Evolutionary conservation across 2,797 vertebrate genomes (phyloP).

Genomic region (Notolabrus celidotus): DNA sequence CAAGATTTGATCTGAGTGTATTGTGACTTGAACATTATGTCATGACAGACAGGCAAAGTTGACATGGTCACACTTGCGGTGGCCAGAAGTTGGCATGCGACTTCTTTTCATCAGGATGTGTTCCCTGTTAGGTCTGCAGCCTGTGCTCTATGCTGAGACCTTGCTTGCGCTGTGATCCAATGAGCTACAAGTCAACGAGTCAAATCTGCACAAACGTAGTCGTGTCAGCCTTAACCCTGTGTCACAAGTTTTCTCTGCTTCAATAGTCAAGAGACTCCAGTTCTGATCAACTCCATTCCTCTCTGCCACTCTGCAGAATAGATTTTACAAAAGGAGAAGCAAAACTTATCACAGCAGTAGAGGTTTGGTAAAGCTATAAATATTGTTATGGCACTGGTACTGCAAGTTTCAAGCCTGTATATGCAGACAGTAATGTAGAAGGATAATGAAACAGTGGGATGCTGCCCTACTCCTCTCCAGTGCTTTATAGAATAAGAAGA

Average conservation of each 20-base stretch:
- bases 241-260: background rate
- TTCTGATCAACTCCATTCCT: background rate
- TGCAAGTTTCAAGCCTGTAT: background rate
- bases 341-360: background rate
- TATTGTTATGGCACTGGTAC: background rate
- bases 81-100: background rate
- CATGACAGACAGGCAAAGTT: background rate
- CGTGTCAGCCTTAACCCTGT: background rate
- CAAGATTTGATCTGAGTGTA: background rate
- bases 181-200: slow-evolving; percentile 3
- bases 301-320: background rate
- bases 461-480: background rate
- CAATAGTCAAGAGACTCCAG: background rate
- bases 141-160: background rate
- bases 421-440: background rate
- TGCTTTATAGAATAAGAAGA: background rate
- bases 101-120: background rate
- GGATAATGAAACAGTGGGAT: background rate
- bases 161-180: background rate
- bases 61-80: background rate
- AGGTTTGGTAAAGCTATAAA: background rate
- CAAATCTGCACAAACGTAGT: background rate
- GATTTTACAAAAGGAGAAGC: background rate
- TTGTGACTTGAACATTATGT: slow-evolving; percentile 2
- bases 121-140: background rate